These are phyloP conservation scores for Origma solitaria DNA, from an alignment of 2,113 vertebrate genomes.

Conservation along the genomic window DNA sequence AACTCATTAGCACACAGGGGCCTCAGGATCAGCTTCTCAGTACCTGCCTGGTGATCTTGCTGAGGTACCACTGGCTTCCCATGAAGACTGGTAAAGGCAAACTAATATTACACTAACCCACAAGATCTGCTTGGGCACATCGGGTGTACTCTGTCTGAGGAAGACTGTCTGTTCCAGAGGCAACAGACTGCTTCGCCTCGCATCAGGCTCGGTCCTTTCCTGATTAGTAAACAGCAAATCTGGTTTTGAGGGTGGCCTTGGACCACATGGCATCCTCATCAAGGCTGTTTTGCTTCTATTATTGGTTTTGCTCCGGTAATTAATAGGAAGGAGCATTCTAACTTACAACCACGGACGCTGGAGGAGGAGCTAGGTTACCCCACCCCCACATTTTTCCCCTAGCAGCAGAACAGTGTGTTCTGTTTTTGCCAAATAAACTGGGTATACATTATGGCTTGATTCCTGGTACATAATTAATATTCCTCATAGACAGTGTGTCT, in stretches of 20 bases:
- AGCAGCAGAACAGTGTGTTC: background rate
- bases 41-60: background rate
- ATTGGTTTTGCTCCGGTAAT: background rate
- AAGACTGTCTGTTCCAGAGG: background rate
- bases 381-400: background rate
- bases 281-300: background rate
- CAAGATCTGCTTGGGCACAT: background rate
- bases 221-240: background rate
- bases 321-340: background rate
- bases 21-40: fast-evolving
- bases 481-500: background rate
- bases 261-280: background rate
- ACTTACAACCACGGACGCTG: background rate
- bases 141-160: fast-evolving
- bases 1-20: fast-evolving
- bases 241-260: background rate
- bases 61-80: background rate
- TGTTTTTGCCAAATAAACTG: background rate
- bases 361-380: background rate
- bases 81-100: background rate
- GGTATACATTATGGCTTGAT: background rate
- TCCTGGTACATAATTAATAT: background rate
- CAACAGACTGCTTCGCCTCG: fast-evolving
- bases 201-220: background rate
- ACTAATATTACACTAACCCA: background rate